A percentile compares a stretch with the other conserved stretches of the same genome.
Evolutionary conservation across 1,140 invertebrate species (phyloP).

Genomic region (Luehdorfia chinensis): DNA sequence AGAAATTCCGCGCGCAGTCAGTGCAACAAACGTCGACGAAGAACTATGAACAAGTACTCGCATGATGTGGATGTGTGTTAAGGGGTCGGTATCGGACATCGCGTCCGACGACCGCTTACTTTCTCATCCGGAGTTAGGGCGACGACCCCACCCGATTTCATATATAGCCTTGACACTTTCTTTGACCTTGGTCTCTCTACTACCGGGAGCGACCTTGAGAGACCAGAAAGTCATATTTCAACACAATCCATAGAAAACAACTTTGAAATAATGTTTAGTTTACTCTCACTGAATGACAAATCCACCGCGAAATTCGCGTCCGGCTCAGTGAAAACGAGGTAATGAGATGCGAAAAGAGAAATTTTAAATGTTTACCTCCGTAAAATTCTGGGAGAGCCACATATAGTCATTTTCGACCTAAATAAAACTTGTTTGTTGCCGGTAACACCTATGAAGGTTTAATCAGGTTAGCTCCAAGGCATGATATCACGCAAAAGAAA

Average conservation of each 20-base stretch:
- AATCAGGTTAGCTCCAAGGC: slow-evolving; percentile 22
- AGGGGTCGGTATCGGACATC: slow-evolving; percentile 48
- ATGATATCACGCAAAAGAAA: slow-evolving; percentile 41
- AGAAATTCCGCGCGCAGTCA: slow-evolving; percentile 31
- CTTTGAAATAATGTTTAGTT: slow-evolving; percentile 39
- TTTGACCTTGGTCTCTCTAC: slow-evolving; percentile 54
- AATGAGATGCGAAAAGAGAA: slow-evolving; percentile 76
- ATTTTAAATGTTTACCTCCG: slow-evolving; percentile 70
- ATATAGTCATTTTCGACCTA: slow-evolving; percentile 61
- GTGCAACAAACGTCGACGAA: slow-evolving; percentile 33
- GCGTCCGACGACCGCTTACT: slow-evolving; percentile 52
- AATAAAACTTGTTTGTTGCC: slow-evolving; percentile 63
- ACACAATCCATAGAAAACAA: slow-evolving; percentile 57
- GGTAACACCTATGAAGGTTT: slow-evolving; percentile 33
- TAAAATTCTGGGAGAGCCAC: slow-evolving; percentile 69
- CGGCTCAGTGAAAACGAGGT: slow-evolving; percentile 67
- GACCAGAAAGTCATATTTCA: slow-evolving; percentile 25
- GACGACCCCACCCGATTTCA: slow-evolving; percentile 68
- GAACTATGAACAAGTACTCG: slow-evolving; percentile 51
- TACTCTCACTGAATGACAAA: slow-evolving; percentile 69
- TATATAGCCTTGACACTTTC: slow-evolving; percentile 74
- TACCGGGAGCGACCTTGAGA: slow-evolving; percentile 52
- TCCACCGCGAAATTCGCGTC: slow-evolving; percentile 57
- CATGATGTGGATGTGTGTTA: slow-evolving; percentile 62
- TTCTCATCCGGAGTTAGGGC: slow-evolving; percentile 59